Evolutionary conservation across 2,888 invertebrate genomes (phyloP), one percentile per base, ranked within the genome.

Genomic region (Synanthedon andrenaeformis): DNA sequence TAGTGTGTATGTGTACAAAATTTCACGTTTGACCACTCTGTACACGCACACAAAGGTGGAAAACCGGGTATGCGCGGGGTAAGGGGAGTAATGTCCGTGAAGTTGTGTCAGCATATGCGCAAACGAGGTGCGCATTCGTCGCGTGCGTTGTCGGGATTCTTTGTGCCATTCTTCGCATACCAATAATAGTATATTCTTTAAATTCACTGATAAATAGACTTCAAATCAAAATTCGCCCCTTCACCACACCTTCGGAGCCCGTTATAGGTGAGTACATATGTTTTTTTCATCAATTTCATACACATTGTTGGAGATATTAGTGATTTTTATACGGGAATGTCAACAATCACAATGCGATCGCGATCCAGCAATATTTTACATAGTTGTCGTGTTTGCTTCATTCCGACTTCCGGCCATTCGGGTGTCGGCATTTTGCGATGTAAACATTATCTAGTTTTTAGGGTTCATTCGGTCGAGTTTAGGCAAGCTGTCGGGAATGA

Each of bases 121-220:
- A 91, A 90, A 90, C 90, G 89, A 90, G 90, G 89, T 93, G 93
- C 93, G 93, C 93, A 90, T 89, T 91, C 90, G 91, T 89, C 90
- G 91, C 91, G 90, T 93, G 94, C 95, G 95, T 95, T 94, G 94
- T 95, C 94, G 91, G 92, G 94, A 95, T 95, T 96, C 95, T 95
- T 95, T 95, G 94, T 95, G 94, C 93, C 95, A 96, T 96, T 95
- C 95, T 93, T 94, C 91, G 93, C 95, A 96, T 96, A 94, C 95
- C 95, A 94, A 90, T 90, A 91, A 90, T 90, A 90, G 90, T 89
- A 89, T 89, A 90, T 90, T 90, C 90, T 91, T 91, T 90, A 89
- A 90, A 90, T 91, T 90, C 90, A 90, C 90, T 90, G 89, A 84
- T 84, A 89, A 90, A 91, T 90, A 89, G 87, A 89, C 77, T 81